A percentile compares a stretch with the other conserved stretches of the same genome.
phyloP scores from a whole-genome alignment of 1,140 invertebrate species.

The Gryllus bimaculatus region DNA sequence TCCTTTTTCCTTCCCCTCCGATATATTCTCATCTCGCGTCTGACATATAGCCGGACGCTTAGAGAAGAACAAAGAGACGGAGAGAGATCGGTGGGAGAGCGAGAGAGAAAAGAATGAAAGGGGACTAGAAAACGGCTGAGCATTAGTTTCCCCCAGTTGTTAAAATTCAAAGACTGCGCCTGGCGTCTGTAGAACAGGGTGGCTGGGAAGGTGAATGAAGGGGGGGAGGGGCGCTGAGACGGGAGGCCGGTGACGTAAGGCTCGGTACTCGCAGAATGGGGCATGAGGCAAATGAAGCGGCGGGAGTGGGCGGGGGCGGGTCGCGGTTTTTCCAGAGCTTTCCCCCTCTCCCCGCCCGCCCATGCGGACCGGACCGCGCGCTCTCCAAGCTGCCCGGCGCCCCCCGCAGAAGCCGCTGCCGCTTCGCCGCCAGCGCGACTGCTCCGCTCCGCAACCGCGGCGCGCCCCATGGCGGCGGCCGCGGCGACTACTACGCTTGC shows the following conservation, averaged over 20 bases:
- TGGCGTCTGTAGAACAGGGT: background rate
- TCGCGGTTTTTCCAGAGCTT: background rate
- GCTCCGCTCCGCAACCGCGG: no score
- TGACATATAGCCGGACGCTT: background rate
- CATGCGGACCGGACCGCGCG: no score
- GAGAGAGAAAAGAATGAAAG: background rate
- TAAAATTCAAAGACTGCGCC: conserved; percentile 1
- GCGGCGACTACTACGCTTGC: no score
- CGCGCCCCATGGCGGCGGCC: no score
- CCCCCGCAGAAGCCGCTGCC: no score
- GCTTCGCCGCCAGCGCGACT: no score
- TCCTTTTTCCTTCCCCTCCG: background rate
- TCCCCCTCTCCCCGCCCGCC: no score
- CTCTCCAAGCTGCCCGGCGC: no score
- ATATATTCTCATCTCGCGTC: background rate
- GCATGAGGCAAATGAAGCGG: background rate
- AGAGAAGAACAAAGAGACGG: background rate
- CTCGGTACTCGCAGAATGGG: background rate
- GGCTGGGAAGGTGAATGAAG: no score
- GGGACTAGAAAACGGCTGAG: background rate
- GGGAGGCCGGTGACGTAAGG: background rate
- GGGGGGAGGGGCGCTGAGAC: no score
- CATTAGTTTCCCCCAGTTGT: conserved; percentile 1
- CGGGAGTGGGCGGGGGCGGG: background rate
- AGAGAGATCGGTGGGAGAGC: no score